Evolutionary conservation across 2,888 invertebrate genomes (phyloP).

Genomic region (Venustoraphidia nigricollis): DNA sequence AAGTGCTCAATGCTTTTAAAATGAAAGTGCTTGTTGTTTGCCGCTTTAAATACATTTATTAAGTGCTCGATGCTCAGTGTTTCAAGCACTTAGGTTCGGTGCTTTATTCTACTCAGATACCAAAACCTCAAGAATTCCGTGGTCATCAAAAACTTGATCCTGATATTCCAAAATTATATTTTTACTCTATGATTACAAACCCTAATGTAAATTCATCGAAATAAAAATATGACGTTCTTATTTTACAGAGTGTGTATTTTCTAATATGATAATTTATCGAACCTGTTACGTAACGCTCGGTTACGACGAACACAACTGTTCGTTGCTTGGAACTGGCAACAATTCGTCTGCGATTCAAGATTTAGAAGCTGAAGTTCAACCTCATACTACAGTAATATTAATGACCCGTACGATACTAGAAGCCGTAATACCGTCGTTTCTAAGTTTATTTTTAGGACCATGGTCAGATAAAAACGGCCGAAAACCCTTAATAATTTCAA

Average conservation of each 20-base stretch:
- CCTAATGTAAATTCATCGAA: too few species aligned
- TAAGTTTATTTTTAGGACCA: slow-evolving; percentile 59
- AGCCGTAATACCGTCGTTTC: slow-evolving; percentile 46
- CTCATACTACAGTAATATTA: slow-evolving; percentile 44
- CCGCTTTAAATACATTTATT: too few species aligned
- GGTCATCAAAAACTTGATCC: too few species aligned
- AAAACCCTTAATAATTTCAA: slow-evolving; percentile 45
- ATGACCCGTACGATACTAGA: slow-evolving; percentile 47
- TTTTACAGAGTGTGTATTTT: slow-evolving; percentile 38
- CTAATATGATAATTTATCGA: slow-evolving; percentile 52
- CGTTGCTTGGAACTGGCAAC: slow-evolving; percentile 35
- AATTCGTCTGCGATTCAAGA: slow-evolving; percentile 33
- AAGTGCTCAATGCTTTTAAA: too few species aligned
- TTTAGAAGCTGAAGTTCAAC: slow-evolving; percentile 42
- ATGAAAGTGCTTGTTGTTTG: too few species aligned
- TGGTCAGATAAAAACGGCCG: slow-evolving; percentile 72
- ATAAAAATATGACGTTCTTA: background rate
- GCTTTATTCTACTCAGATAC: too few species aligned
- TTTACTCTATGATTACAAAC: too few species aligned
- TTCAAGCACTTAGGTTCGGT: too few species aligned
- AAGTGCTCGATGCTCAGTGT: too few species aligned
- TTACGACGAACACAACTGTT: slow-evolving; percentile 42
- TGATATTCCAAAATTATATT: too few species aligned
- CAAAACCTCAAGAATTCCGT: too few species aligned
- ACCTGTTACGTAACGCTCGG: slow-evolving; percentile 46